Base-by-base conservation (phyloP, 2,113 vertebrate species). In the Antennarius striatus region DNA sequence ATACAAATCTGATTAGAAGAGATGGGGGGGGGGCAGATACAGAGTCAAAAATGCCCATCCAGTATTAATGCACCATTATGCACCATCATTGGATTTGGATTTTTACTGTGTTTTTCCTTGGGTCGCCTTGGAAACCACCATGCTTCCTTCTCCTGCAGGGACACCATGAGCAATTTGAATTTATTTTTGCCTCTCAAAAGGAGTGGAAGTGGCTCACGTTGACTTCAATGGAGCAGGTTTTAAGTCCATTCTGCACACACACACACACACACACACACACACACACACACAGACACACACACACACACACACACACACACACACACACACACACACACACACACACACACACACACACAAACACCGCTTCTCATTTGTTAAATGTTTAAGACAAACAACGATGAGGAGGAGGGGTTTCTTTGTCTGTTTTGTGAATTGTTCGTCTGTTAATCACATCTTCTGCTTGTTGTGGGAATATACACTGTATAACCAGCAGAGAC, bases 391-490 rank as follows among this genome's bases (percentile, higher is more conserved):
- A 81, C 68, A 80, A 77, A 69, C 75, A 22, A 57, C 10, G 53
- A 11, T 7, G 39, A 16, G 36, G 5, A 15, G 43, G 3, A 11
- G 9, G 17, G 29, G 47, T 4, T 11, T 40, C 36, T 54, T 42
- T 30, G 47, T 46, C 48, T 8, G 13, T 60, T 39, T 62, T 59
- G 47, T 62, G 61, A 40, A 65, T 81, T 81, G 76, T 63, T 32
- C 50, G 71, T 83, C 68, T 84, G 73, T 80, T 86, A 84, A 89
- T 89, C 85, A 88, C 79, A 86, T 80, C 81, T 71, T 88, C 77
- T 63, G 81, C 81, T 89, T 84, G 86, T 80, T 75, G 56, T 64
- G 63, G 66, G 63, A 63, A 67, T 82, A 77, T 78, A n/a, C n/a
- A n/a, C n/a, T n/a, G n/a, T n/a, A 81, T 75, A 83, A 63, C 79